Conservation (phyloP, 1,140 invertebrate genomes). For the Euschistus heros region DNA sequence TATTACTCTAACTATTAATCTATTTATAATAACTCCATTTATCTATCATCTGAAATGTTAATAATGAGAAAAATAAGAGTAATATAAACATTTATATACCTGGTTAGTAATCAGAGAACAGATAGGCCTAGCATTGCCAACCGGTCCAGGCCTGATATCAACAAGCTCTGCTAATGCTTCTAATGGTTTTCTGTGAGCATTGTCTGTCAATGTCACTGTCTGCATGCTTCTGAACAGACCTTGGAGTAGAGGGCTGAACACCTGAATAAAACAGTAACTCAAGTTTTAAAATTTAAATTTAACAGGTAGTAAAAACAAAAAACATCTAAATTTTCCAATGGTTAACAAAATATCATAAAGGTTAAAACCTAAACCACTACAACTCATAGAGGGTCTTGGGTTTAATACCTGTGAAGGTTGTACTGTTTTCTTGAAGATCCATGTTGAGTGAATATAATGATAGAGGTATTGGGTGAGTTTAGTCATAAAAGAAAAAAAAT, state of each 20-base stretch:
- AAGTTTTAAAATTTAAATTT: not conserved
- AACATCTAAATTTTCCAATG: too few species aligned
- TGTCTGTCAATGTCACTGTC: constrained; percentile 55
- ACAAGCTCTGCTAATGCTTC: constrained; percentile 54
- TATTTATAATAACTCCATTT: too few species aligned
- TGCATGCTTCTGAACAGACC: constrained; percentile 56
- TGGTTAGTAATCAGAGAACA: constrained; percentile 59
- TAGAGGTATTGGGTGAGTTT: too few species aligned
- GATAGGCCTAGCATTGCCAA: constrained; percentile 53
- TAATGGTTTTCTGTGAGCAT: constrained; percentile 57
- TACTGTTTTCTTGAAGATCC: too few species aligned
- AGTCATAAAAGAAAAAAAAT: too few species aligned
- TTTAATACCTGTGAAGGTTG: too few species aligned
- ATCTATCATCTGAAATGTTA: too few species aligned
- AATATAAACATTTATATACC: constrained; percentile 25
- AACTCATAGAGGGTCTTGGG: too few species aligned
- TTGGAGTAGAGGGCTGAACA: constrained; percentile 61
- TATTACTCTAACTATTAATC: too few species aligned
- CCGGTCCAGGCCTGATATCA: constrained; percentile 50
- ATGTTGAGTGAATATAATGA: too few species aligned
- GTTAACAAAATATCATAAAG: too few species aligned
- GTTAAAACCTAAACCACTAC: too few species aligned
- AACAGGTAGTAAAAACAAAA: not conserved
- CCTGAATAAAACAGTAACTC: constrained; percentile 32
- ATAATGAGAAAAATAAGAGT: not conserved